Evolutionary conservation across 2,113 vertebrate genomes (phyloP), one percentile per base, ranked within the genome.

Genomic region (Candoia aspera): DNA sequence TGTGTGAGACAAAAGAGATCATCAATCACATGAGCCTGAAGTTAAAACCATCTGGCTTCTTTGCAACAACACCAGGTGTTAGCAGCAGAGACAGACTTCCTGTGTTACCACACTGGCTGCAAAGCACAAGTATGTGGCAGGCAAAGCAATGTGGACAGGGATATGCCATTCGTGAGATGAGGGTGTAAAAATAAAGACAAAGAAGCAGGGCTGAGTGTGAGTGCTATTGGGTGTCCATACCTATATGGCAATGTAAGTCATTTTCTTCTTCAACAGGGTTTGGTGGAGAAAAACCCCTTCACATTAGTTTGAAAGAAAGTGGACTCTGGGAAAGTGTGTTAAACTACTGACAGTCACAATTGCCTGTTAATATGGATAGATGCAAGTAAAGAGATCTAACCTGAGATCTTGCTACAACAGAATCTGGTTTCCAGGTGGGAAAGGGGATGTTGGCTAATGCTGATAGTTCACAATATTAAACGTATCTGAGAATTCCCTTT

Each of bases 11-110:
- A 95, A 96, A 95, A 83, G 54, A 88, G 94, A 93, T 93, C 95
- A 96, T 97, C 97, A 96, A 97, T 96, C 96, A 96, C 93, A 33
- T 0, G 92, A 95, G 95, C 83, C 95, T 96, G 95, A 95, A 96
- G 96, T 95, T 96, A 93, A 93, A 91, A 92, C 95, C 96, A 97
- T 95, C 95, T 97, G 96, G 95, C 93, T 90, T 96, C 92, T 92
- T 96, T 94, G 94, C 95, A 96, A 95, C 92, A 97, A 95, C 94
- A 96, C 96, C 97, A 96, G 96, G 96, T 97, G 96, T 97, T 95
- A 94, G 94, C 94, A 92, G 94, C 94, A 95, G 95, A 95, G 93
- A 93, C 95, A 96, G 95, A 95, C 95, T 97, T 96, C 96, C 96
- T 97, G 95, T 96, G 93, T 96, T 95, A 95, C 95, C 90, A 96